Evolutionary conservation across 2,113 vertebrate species (phyloP).

Genomic region (Psophia crepitans): DNA sequence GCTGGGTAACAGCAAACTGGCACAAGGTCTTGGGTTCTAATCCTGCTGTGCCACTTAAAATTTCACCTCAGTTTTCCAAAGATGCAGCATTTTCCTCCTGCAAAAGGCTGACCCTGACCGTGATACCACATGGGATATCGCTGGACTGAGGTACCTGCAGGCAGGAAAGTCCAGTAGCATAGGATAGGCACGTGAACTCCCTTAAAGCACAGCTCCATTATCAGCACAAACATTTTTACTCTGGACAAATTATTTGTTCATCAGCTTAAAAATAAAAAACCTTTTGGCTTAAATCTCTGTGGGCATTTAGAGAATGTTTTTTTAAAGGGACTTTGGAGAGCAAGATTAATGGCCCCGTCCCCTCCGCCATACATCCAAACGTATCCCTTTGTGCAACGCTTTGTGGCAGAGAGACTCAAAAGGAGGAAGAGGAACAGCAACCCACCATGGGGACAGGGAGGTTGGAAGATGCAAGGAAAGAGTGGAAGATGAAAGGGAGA

Average conservation of each 20-base stretch:
- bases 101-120: rapidly evolving
- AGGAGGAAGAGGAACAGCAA: background rate
- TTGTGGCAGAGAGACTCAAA: background rate
- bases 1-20: background rate
- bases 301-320: background rate
- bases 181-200: background rate
- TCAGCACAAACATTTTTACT: background rate
- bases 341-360: background rate
- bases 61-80: background rate
- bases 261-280: background rate
- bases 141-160: background rate
- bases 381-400: background rate
- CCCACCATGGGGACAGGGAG: background rate
- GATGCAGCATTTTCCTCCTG: background rate
- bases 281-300: background rate
- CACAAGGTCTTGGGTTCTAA: background rate
- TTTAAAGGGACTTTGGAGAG: background rate
- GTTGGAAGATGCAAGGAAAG: background rate
- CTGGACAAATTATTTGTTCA: background rate
- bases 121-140: background rate
- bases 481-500: background rate
- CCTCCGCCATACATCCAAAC: background rate
- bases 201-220: background rate
- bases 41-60: background rate
- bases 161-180: background rate